A percentile compares a stretch with the other conserved stretches of the same genome.
phyloP scores from a whole-genome alignment of 2,888 invertebrate genomes.

The Xestia ashworthii region DNA sequence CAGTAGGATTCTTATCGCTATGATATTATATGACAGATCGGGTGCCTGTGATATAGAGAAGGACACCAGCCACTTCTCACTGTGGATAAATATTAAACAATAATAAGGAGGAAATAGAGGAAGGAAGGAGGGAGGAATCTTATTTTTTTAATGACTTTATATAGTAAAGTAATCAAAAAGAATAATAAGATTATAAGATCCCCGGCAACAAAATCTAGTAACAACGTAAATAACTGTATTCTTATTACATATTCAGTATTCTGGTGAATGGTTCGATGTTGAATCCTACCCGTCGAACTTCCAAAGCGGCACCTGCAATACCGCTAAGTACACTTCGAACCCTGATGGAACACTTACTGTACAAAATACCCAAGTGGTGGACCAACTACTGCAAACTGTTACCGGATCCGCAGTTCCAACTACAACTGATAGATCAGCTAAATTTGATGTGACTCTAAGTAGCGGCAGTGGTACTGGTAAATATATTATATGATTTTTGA shows the following conservation, averaged over 20 bases:
- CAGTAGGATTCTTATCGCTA: too few relatives aligned
- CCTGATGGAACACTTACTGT: conserved; percentile 72
- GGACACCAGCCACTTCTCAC: too few relatives aligned
- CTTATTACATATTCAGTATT: conserved; percentile 73
- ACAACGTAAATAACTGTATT: background rate
- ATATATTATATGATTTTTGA: background rate
- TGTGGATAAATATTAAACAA: too few relatives aligned
- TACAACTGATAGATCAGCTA: conserved; percentile 75
- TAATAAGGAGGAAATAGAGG: too few relatives aligned
- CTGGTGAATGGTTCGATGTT: conserved; percentile 81
- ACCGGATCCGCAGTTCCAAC: conserved; percentile 76
- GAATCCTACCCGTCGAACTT: conserved; percentile 82
- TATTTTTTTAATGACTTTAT: too few relatives aligned
- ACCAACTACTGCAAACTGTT: conserved; percentile 75
- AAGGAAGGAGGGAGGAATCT: too few relatives aligned
- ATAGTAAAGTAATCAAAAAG: too few relatives aligned
- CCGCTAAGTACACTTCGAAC: conserved; percentile 75
- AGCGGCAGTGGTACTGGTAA: conserved; percentile 74
- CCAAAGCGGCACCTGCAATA: conserved; percentile 82
- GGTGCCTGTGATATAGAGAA: too few relatives aligned
- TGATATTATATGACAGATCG: too few relatives aligned
- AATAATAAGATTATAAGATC: background rate
- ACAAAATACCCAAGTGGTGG: conserved; percentile 80
- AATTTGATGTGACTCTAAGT: conserved; percentile 79
- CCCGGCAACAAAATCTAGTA: background rate